phyloP scores from a whole-genome alignment of 2,797 vertebrate genomes.

The Pseudomugil gertrudae region DNA sequence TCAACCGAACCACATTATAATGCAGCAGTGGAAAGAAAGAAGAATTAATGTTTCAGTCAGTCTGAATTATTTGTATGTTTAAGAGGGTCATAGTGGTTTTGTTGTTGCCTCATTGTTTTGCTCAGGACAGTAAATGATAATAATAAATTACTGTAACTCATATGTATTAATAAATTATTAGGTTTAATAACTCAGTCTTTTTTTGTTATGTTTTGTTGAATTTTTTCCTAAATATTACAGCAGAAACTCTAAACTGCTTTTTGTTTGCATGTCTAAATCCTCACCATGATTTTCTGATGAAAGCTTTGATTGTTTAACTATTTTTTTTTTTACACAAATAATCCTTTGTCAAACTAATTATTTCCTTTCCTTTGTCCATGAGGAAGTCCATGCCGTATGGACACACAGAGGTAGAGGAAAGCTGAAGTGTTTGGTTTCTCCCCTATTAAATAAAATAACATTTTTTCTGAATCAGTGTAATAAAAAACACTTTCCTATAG shows the following conservation, averaged over 20 bases:
- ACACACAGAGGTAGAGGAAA: constrained; percentile 16
- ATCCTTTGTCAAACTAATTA: constrained; percentile 66
- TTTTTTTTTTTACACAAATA: constrained; percentile 45
- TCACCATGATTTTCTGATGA: constrained; percentile 16
- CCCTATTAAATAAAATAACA: constrained; percentile 10
- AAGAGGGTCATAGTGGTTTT: constrained; percentile 35
- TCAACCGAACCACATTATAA: neutral
- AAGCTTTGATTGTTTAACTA: constrained; percentile 45
- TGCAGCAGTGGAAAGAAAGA: constrained; percentile 9
- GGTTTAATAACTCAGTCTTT: neutral
- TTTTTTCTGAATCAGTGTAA: constrained; percentile 18
- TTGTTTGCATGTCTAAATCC: constrained; percentile 33
- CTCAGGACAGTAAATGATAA: neutral
- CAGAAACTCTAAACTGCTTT: constrained; percentile 33
- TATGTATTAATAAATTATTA: neutral
- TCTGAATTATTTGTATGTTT: constrained; percentile 36
- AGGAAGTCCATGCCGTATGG: constrained; percentile 20
- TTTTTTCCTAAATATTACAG: neutral
- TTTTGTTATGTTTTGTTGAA: no score
- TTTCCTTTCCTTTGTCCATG: constrained; percentile 59
- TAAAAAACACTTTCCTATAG: constrained; percentile 27
- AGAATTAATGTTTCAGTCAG: constrained; percentile 41
- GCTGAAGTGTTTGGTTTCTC: constrained; percentile 23
- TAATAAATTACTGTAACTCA: neutral
- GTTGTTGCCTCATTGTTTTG: constrained; percentile 8